Evolutionary conservation across 23 tunicate species (phyloP).

Genomic region (Pegea sp.): DNA sequence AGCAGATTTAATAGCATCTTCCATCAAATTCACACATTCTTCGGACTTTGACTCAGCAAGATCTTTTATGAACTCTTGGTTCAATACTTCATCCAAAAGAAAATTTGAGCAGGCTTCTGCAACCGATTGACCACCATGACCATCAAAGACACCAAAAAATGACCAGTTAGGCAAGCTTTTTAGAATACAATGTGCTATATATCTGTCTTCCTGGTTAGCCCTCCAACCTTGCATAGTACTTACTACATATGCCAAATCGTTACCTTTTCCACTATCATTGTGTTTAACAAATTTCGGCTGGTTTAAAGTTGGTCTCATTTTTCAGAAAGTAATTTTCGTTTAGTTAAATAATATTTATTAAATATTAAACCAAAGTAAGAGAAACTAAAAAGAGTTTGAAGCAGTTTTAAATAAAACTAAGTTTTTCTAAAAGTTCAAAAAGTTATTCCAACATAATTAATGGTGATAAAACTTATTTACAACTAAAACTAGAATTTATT

Average conservation of each 20-base stretch:
- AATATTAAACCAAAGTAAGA: too few species aligned
- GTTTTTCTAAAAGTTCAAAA: too few species aligned
- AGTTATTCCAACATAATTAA: too few species aligned
- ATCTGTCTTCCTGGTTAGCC: constrained; percentile 94
- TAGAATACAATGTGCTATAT: constrained; percentile 33
- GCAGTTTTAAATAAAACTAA: too few species aligned
- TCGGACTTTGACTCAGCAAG: constrained; percentile 10
- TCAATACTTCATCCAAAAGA: constrained; percentile 26
- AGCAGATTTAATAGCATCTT: constrained; percentile 38
- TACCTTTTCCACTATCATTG: constrained; percentile 48
- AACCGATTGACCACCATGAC: constrained; percentile 93
- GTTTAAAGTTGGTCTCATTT: constrained; percentile 89
- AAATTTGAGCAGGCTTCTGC: constrained; percentile 72
- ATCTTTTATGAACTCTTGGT: constrained; percentile 32
- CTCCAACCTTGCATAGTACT: constrained; percentile 99
- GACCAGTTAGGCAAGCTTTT: constrained; percentile 66
- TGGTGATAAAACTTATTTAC: too few species aligned
- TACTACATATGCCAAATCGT: constrained; percentile 37
- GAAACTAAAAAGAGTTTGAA: too few species aligned
- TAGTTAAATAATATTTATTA: too few species aligned
- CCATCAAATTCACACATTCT: constrained; percentile 16
- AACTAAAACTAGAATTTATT: too few species aligned
- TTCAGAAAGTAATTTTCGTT: background rate
- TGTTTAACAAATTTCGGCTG: constrained; percentile 70
- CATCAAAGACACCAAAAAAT: constrained; percentile 97